Evolutionary conservation across 2,888 invertebrate genomes (phyloP).

Genomic region (Fragum whitleyi): DNA sequence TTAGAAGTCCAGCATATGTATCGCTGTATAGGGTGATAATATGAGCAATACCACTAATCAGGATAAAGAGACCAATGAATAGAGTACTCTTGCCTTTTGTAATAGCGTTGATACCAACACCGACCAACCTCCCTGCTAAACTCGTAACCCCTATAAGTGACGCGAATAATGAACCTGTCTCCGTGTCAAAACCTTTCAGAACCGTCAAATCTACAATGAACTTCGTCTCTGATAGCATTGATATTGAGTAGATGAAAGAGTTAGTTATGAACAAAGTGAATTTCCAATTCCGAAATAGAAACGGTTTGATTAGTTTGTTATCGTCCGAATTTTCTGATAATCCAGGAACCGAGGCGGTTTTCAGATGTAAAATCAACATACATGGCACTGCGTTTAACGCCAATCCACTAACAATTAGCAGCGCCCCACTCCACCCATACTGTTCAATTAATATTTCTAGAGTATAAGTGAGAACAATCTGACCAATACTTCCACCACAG

Average conservation of each 20-base stretch:
- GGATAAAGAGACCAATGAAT: neutral
- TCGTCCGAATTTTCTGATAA: constrained; percentile 1
- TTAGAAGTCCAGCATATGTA: constrained; percentile 23
- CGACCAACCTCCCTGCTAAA: constrained; percentile 14
- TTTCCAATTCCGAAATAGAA: constrained; percentile 13
- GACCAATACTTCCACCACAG: constrained; percentile 32
- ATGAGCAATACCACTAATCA: constrained; percentile 28
- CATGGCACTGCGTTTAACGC: constrained; percentile 25
- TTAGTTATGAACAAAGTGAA: constrained; percentile 10
- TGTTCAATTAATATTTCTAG: constrained; percentile 25
- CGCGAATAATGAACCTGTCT: constrained; percentile 30
- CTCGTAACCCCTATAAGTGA: constrained; percentile 27
- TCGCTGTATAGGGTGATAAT: constrained; percentile 15
- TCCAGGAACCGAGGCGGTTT: neutral
- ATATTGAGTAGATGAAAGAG: constrained; percentile 8
- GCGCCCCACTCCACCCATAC: constrained; percentile 38
- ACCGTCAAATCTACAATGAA: constrained; percentile 37
- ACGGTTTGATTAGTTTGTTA: constrained; percentile 10
- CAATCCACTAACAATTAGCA: constrained; percentile 29
- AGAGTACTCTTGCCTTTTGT: constrained; percentile 20
- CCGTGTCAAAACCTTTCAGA: constrained; percentile 26
- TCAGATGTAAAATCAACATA: constrained; percentile 9
- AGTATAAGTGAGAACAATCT: constrained; percentile 20
- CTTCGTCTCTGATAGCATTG: constrained; percentile 19
- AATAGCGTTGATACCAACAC: constrained; percentile 4